Base-by-base conservation (phyloP, 2,797 vertebrate species). In the Astyanax mexicanus region DNA sequence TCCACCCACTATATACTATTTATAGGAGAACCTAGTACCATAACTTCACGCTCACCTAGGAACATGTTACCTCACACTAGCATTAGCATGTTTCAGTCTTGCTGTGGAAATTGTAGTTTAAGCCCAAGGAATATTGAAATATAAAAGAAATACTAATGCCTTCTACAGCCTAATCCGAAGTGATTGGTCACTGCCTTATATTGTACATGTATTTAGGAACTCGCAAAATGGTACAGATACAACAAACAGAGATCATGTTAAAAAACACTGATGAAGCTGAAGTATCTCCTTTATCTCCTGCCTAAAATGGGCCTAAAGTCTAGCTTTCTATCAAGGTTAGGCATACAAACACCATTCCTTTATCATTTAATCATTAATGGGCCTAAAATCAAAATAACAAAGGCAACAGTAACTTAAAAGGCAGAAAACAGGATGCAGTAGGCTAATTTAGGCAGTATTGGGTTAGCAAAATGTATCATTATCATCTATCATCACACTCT, bases 11-110 rank as follows among this genome's bases (percentile, higher is more conserved):
- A 32, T 79, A 55, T 72, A 67, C 67, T 72, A 51, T 23, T 8
- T 37, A n/a, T n/a, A 78, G 66, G 37, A 71, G 64, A 66, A 60
- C 62, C 62, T 38, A 81, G 79, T 84, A 84, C 83, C 83, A 58
- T 79, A 45, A 70, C n/a, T 72, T 42, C 38, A 64, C 29, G 17
- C 49, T 57, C 67, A 69, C 67, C 32, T 44, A 69, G 19, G 23
- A 71, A 68, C 57, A 57, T 27, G 21, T 49, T 69, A 42, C 74
- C 58, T 64, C 44, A 58, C 29, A 62, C 60, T 13, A 69, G 37
- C 65, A 38, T 58, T 54, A 40, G 54, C 65, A 78, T 66, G 67
- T 40, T 44, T 62, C 29, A 64, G 60, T 65, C 42, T 15, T 38
- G 35, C 35, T 38, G 58, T 29, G 49, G 51, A 69, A 27, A 58